These are phyloP conservation scores for Drosophila lacertosa DNA, from an alignment of 1,140 invertebrate genomes.

Conservation along the genomic window DNA sequence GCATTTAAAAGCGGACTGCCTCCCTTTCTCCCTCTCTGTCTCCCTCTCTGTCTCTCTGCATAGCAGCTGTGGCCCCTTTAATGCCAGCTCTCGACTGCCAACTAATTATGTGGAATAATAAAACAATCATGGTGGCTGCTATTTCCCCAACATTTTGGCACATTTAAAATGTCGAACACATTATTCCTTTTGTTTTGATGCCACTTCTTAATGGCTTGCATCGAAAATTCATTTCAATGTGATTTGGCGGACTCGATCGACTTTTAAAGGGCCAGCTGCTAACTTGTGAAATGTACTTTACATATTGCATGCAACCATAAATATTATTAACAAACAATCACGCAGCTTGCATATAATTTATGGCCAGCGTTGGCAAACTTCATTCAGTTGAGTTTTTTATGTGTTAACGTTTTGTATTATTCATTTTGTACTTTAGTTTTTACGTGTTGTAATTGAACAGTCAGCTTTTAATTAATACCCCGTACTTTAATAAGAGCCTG, in stretches of 20 bases:
- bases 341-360: constrained; percentile 51
- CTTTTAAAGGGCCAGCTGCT: constrained; percentile 7
- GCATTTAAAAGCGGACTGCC: constrained; percentile 55
- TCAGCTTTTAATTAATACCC: too few relatives aligned
- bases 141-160: too few relatives aligned
- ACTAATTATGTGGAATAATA: constrained; percentile 57
- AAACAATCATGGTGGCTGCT: constrained; percentile 20
- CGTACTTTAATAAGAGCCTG: too few relatives aligned
- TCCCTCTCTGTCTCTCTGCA: too few relatives aligned
- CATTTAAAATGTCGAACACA: constrained; percentile 1
- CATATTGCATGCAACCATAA: constrained; percentile 43
- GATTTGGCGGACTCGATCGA: too few relatives aligned
- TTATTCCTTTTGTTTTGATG: constrained; percentile 2
- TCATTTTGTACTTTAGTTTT: too few relatives aligned
- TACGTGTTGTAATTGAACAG: too few relatives aligned
- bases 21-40: too few relatives aligned
- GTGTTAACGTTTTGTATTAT: constrained; percentile 20
- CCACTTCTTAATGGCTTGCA: not conserved
- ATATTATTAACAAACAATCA: constrained; percentile 48
- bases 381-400: constrained; percentile 16
- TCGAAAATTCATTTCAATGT: not conserved
- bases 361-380: constrained; percentile 47
- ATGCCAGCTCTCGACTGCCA: constrained; percentile 42
- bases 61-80: constrained; percentile 21
- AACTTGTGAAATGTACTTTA: constrained; percentile 36